phyloP scores from a whole-genome alignment of 2,797 vertebrate species.

The Micrastur ruficollis region DNA sequence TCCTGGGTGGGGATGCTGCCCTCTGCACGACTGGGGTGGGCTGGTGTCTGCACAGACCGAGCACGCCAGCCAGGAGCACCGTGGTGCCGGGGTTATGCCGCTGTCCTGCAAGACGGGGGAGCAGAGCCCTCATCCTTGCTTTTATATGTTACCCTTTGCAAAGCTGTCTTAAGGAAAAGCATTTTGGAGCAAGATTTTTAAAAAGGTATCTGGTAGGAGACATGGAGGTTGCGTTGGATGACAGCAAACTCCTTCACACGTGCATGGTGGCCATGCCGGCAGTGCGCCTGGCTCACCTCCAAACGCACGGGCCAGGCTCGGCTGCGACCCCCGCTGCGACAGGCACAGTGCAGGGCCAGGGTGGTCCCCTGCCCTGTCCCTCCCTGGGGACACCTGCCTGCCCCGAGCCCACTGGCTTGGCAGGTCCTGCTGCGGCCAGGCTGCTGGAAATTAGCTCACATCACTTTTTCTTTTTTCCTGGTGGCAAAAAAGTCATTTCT shows the following conservation, averaged over 20 bases:
- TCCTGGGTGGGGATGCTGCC: background rate
- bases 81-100: rapidly evolving
- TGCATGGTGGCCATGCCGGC: rapidly evolving
- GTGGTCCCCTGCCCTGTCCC: background rate
- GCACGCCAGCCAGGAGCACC: rapidly evolving
- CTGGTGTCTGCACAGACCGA: rapidly evolving
- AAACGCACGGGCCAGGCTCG: background rate
- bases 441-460: background rate
- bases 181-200: background rate
- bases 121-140: rapidly evolving
- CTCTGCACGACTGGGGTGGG: rapidly evolving
- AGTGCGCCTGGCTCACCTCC: rapidly evolving
- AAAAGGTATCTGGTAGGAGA: background rate
- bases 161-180: background rate
- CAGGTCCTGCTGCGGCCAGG: rapidly evolving
- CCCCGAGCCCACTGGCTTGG: rapidly evolving
- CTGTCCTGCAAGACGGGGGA: background rate
- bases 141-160: rapidly evolving
- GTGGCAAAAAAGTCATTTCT: background rate
- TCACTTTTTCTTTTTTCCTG: background rate
- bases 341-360: too few species aligned
- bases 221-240: rapidly evolving
- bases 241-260: rapidly evolving
- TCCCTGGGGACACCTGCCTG: background rate
- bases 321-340: too few species aligned